A percentile compares a stretch with the other conserved stretches of the same genome.
Conservation (phyloP, 2,113 vertebrate genomes). For the Astatotilapia flaviijosephi region DNA sequence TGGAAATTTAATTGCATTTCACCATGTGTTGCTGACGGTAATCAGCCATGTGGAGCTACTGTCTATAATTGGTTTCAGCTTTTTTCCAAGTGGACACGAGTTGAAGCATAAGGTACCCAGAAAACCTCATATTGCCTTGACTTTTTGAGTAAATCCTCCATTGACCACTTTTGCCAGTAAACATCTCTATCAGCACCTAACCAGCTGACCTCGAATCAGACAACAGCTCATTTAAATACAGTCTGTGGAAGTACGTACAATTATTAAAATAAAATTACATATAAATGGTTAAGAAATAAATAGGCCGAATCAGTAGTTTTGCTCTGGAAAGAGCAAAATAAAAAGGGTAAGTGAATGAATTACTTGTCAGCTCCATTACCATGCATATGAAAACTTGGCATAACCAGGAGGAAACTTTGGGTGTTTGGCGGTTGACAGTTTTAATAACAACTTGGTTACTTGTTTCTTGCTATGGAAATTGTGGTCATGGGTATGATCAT, state of each 20-base stretch:
- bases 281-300: neutral
- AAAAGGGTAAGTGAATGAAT: neutral
- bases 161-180: neutral
- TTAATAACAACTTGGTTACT: constrained; percentile 4
- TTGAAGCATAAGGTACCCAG: neutral
- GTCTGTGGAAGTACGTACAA: accelerated
- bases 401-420: neutral
- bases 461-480: neutral
- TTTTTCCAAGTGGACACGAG: neutral
- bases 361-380: neutral
- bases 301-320: neutral
- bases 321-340: neutral
- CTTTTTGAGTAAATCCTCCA: neutral
- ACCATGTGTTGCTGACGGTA: neutral
- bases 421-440: neutral
- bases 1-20: neutral
- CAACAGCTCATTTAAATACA: neutral
- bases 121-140: neutral
- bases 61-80: neutral
- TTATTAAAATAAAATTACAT: neutral
- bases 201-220: neutral
- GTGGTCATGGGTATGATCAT: neutral
- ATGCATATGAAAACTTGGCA: constrained; percentile 10
- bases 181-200: accelerated
- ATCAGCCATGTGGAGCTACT: neutral